A percentile compares a stretch with the other conserved stretches of the same genome.
Evolutionary conservation across 2,888 invertebrate species (phyloP).

Genomic region (Noctuana brunneofusca): DNA sequence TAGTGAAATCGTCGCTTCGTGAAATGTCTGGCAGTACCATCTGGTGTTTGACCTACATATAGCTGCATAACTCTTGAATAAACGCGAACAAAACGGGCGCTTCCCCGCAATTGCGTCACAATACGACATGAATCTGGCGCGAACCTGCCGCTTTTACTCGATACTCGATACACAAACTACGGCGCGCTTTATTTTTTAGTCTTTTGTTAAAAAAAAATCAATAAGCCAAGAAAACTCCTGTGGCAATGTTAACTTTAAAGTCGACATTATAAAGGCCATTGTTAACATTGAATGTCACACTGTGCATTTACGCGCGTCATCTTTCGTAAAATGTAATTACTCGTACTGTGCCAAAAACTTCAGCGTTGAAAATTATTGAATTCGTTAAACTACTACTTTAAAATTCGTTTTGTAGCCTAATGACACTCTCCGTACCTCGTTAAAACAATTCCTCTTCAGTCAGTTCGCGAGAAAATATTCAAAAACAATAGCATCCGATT

Average conservation of each 20-base stretch:
- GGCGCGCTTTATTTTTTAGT: background rate
- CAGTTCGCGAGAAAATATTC: background rate
- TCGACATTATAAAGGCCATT: too few species aligned
- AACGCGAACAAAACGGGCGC: conserved; percentile 22
- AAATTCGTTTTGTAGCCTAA: too few species aligned
- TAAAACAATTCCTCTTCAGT: conserved; percentile 7
- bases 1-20: background rate
- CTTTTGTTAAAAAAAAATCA: too few species aligned
- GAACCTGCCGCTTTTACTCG: background rate
- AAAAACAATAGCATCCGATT: conserved; percentile 10
- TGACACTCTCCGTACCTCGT: background rate
- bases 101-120: conserved; percentile 20
- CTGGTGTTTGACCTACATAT: conserved; percentile 17
- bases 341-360: too few species aligned
- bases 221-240: too few species aligned
- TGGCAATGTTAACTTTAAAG: too few species aligned
- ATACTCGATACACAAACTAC: conserved; percentile 11
- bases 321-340: too few species aligned
- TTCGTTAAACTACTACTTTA: too few species aligned
- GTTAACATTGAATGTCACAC: too few species aligned
- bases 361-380: too few species aligned
- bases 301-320: too few species aligned
- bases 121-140: conserved; percentile 14
- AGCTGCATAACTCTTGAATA: conserved; percentile 15
- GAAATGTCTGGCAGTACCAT: conserved; percentile 8